Evolutionary conservation across 2,797 vertebrate genomes (phyloP), one percentile per base, ranked within the genome.

Genomic region (Oreochromis mossambicus): DNA sequence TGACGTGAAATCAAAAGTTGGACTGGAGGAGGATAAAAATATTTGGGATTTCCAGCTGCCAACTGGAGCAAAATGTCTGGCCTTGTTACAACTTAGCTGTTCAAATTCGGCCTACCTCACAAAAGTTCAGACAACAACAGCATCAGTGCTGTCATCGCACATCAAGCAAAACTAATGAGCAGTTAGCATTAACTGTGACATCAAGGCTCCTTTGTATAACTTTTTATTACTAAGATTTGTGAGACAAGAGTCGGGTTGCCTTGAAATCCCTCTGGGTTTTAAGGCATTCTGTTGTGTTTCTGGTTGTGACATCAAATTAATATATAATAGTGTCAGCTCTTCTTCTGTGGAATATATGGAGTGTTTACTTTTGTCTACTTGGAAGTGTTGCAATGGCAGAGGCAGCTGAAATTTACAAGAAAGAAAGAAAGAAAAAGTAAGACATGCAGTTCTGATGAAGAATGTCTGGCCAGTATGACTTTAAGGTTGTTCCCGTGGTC

Each of bases 331-430:
- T 41, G 66, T 63, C 24, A 51, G 26, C n/a, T 68, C 15, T 78
- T 83, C 63, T 85, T 58, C 51, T 78, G 21, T 46, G 21, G 11
- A 84, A 77, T 79, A 90, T 73, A 87, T 77, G 52, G 38, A 58
- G 24, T 24, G 43, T 48, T 80, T 83, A 36, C 54, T 61, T 24
- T 24, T 63, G 5, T 84, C 46, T 43, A 13, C 7, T 78, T 3
- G 14, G 38, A 38, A 63, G 41, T 73, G 34, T 61, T 75, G 83
- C 58, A 84, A 83, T 55, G 43, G 12, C n/a, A 46, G 41, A 83
- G 43, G 56, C 61, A 54, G 29, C 6, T 19, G 41, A 73, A 46
- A 24, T 51, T 36, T 63, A 19, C 50, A 29, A 78, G 24, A 26
- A 26, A 70, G 10, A 48, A 21, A 77, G 54, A 32, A 58, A 32